Base-by-base conservation (phyloP, 1,140 invertebrate species). In the Archegozetes longisetosus region DNA sequence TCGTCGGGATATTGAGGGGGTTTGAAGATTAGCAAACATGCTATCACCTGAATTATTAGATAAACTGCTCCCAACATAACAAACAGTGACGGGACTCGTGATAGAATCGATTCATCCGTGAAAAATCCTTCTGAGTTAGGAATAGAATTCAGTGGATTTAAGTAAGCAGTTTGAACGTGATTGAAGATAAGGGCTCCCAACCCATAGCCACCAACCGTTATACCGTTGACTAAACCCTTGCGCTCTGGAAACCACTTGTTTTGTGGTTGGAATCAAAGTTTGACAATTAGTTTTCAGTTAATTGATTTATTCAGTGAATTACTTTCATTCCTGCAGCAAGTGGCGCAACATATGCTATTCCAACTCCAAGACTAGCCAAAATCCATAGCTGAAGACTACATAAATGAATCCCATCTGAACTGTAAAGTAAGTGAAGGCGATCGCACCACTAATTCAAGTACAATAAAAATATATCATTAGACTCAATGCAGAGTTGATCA, bases 321-420 rank as follows among this genome's bases (percentile, higher is more conserved):
- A 73, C 73, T 67, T 70, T 71, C 70, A 75, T 75, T 17, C 66
- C 73, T 63, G 68, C 68, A 14, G 66, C 68, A 27, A 75, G 57
- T 20, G 74, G 72, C 40, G 71, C 60, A 54, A 70, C 67, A 64
- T 75, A 75, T 9, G 70, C 69, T 12, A 74, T 61, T 46, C 73
- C 70, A 12, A 73, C 68, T 20, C 74, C 74, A 24, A 72, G 46
- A 25, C 74, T 72, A 61, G 69, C 70, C 64, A 73, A 25, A 72
- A 53, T 14, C 74, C 74, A 66, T 74, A 75, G 0, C 72, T 73
- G 2, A 72, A 23, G 0, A 71, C 55, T 0, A 67, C 62, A 13
- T 62, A 40, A 12, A 53, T 50, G 54, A 74, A 70, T 1, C 68
- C 68, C 12, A 64, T 25, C 27, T 73, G 62, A n/a, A 75, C 67